A percentile compares a stretch with the other conserved stretches of the same genome.
Evolutionary conservation across 2,797 vertebrate species (phyloP).

Genomic region (Cossypha caffra): DNA sequence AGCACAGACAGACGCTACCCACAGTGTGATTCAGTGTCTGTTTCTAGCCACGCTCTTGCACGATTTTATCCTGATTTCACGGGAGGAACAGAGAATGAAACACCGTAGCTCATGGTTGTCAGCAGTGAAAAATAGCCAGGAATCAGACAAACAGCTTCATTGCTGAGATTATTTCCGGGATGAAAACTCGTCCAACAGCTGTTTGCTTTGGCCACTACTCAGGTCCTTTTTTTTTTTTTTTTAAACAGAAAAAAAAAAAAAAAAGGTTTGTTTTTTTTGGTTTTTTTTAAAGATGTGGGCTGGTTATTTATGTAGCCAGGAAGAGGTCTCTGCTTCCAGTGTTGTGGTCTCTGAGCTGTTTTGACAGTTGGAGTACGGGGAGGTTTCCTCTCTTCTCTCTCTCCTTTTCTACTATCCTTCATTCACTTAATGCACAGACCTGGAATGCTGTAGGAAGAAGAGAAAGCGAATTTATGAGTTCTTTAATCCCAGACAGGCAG

Average conservation of each 20-base stretch:
- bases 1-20: slow-evolving; percentile 9
- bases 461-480: slow-evolving; percentile 70
- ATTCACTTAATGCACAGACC: slow-evolving; percentile 63
- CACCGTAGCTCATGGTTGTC: slow-evolving; percentile 73
- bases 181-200: slow-evolving; percentile 84
- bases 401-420: background rate
- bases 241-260: slow-evolving; percentile 18
- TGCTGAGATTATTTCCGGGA: slow-evolving; percentile 83
- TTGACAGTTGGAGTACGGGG: slow-evolving; percentile 76
- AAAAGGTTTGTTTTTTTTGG: slow-evolving; percentile 49
- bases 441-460: slow-evolving; percentile 70
- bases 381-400: slow-evolving; percentile 62
- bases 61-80: slow-evolving; percentile 76
- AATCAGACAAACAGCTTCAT: slow-evolving; percentile 83
- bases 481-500: slow-evolving; percentile 75
- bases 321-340: slow-evolving; percentile 79
- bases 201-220: slow-evolving; percentile 80
- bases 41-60: slow-evolving; percentile 28
- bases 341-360: slow-evolving; percentile 77
- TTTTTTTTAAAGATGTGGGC: slow-evolving; percentile 75
- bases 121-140: slow-evolving; percentile 82
- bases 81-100: slow-evolving; percentile 57
- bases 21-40: slow-evolving; percentile 53
- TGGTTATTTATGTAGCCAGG: slow-evolving; percentile 82
- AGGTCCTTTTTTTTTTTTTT: slow-evolving; percentile 5